Evolutionary conservation across 2,888 invertebrate species (phyloP), one percentile per base, ranked within the genome.

Genomic region (Abscondita cerata): DNA sequence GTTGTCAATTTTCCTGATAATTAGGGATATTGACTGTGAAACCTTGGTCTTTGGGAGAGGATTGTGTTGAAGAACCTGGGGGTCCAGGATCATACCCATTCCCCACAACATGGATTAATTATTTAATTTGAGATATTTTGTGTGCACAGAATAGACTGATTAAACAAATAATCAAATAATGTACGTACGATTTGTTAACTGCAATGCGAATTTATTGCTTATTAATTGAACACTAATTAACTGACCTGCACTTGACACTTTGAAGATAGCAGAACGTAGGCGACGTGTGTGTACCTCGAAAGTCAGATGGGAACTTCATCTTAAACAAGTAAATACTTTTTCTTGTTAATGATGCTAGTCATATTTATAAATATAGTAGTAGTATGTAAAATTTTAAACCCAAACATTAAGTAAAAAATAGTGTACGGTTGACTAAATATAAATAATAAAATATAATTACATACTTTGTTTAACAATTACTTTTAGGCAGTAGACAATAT

Each of bases 11-110:
- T 44, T 18, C 44, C 4, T 44, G 44, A 44, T 44, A 44, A 16
- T 44, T 44, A 44, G 44, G 44, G 44, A 44, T 2, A 44, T 18
- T 44, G 16, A 44, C 13, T 44, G 12, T 44, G 15, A 44, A 44
- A 12, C 44, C 18, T 15, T 44, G 16, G 16, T 44, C 16, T 18
- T 13, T 18, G 18, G 44, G 15, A 44, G 44, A 5, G 18, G 44
- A 11, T 44, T 44, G 12, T 18, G 11, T 44, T 44, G 44, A 16
- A 15, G 18, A 18, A 18, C 44, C 44, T 44, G 3, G 16, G n/a
- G 4, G 13, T 12, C 40, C 11, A 12, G 40, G 40, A 12, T n/a
- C 13, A 40, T 40, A 31, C 31, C 31, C 31, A 31, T 4, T 31
- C 9, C 31, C 31, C 31, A 9, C 9, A 31, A 9, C 6, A 9